Evolutionary conservation across 2,113 vertebrate species (phyloP).

Genomic region (Apteryx mantelli): DNA sequence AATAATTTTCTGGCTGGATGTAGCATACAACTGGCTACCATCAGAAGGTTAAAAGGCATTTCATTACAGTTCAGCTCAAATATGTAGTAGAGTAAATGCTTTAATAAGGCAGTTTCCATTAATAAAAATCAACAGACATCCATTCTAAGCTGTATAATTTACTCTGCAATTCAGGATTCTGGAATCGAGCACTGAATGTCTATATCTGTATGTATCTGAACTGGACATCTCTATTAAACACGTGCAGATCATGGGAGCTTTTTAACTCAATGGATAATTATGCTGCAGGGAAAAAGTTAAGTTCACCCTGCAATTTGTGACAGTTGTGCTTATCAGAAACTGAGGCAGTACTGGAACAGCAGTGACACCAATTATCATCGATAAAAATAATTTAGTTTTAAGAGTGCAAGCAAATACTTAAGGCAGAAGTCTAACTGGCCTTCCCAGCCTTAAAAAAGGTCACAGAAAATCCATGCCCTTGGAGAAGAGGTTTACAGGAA

Average conservation of each 20-base stretch:
- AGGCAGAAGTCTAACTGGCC: not conserved
- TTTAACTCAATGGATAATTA: not conserved
- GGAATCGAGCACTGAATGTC: not conserved
- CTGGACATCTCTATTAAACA: not conserved
- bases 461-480: not conserved
- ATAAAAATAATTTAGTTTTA: not conserved
- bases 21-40: not conserved
- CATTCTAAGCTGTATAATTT: not conserved
- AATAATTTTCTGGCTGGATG: not conserved
- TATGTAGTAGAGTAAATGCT: not conserved
- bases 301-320: not conserved
- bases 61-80: not conserved
- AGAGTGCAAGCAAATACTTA: not conserved
- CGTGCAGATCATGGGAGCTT: not conserved
- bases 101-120: not conserved
- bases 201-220: not conserved
- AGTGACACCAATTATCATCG: not conserved
- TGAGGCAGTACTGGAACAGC: not conserved
- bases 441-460: not conserved
- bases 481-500: not conserved
- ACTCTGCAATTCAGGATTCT: not conserved
- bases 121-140: not conserved
- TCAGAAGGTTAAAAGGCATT: not conserved
- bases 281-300: not conserved
- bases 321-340: not conserved